Evolutionary conservation across 2,888 invertebrate species (phyloP).

Genomic region (Rhamnusium bicolor): DNA sequence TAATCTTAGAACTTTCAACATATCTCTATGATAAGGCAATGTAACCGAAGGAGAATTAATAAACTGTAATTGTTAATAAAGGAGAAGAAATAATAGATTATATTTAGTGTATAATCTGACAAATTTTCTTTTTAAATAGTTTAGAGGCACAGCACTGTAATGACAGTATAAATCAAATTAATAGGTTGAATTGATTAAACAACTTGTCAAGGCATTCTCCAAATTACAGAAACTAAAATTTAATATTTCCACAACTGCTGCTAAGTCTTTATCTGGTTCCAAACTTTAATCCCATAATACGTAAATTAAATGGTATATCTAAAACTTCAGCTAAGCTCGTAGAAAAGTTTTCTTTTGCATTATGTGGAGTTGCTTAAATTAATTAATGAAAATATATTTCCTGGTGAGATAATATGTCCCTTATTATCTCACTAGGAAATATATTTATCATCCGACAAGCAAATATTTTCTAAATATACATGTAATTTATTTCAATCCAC

Average conservation of each 20-base stretch:
- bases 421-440: no score
- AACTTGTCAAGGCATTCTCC: background rate
- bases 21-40: no score
- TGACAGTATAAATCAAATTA: no score
- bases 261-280: background rate
- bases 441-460: no score
- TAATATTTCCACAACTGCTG: background rate
- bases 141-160: no score
- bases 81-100: no score
- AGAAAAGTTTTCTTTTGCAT: background rate
- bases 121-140: no score
- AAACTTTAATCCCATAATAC: conserved; percentile 3
- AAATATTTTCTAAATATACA: background rate
- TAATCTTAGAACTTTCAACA: no score
- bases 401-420: no score
- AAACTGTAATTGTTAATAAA: no score
- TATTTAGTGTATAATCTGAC: no score
- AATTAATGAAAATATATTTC: conserved; percentile 1
- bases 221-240: background rate
- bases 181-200: background rate
- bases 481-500: background rate
- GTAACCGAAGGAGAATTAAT: no score
- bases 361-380: conserved; percentile 5
- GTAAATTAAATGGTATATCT: background rate
- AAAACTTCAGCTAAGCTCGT: background rate